Evolutionary conservation across 2,888 invertebrate species (phyloP).

Genomic region (Andrena trimmerana): DNA sequence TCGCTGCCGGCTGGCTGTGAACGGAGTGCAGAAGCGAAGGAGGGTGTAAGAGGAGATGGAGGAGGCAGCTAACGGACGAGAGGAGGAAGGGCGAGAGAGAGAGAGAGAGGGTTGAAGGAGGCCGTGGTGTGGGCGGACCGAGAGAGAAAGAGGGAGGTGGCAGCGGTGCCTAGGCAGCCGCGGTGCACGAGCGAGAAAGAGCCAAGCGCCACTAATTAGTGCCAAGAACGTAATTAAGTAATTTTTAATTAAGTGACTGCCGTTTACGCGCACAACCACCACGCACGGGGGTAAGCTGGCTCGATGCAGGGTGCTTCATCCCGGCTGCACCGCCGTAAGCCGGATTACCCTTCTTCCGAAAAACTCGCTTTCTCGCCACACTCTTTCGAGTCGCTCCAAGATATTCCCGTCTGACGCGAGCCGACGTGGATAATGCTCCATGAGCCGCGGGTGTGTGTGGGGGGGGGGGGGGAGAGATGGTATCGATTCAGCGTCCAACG

Average conservation of each 20-base stretch:
- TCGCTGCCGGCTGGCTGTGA: conserved; percentile 70
- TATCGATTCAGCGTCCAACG: conserved; percentile 43
- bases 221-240: conserved; percentile 89
- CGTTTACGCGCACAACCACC: conserved; percentile 83
- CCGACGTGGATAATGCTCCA: background rate
- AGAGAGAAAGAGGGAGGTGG: conserved; percentile 60
- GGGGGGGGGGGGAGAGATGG: background rate
- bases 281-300: conserved; percentile 67
- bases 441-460: background rate
- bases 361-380: conserved; percentile 56
- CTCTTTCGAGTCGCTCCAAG: conserved; percentile 17
- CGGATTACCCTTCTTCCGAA: conserved; percentile 67
- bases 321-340: conserved; percentile 60
- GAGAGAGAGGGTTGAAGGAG: conserved; percentile 58
- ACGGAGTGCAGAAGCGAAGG: conserved; percentile 72
- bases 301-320: conserved; percentile 73
- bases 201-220: conserved; percentile 87
- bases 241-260: conserved; percentile 88
- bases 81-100: conserved; percentile 55
- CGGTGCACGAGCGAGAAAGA: conserved; percentile 77
- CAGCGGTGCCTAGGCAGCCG: conserved; percentile 69
- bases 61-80: conserved; percentile 67
- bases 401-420: background rate
- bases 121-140: conserved; percentile 57
- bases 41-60: conserved; percentile 73